A percentile compares a stretch with the other conserved stretches of the same genome.
These are phyloP conservation scores for Myotis myotis DNA, from an alignment of 2,797 vertebrate species.

Conservation along the genomic window DNA sequence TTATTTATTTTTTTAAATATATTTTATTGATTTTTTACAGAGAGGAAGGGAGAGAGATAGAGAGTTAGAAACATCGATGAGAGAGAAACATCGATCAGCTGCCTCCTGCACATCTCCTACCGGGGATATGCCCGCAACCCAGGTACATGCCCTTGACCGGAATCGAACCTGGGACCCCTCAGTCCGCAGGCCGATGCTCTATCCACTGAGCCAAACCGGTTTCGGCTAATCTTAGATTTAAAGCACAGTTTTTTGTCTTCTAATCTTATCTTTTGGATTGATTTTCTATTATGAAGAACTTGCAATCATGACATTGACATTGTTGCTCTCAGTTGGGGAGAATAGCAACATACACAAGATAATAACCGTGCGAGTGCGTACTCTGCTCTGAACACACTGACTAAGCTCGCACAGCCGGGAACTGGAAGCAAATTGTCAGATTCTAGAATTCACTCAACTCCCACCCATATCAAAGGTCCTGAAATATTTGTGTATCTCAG, in stretches of 20 bases:
- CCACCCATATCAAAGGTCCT: not conserved
- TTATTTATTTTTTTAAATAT: too few species aligned
- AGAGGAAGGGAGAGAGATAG: too few species aligned
- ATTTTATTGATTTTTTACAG: too few species aligned
- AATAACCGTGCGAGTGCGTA: too few species aligned
- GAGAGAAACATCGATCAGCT: too few species aligned
- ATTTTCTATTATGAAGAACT: not conserved
- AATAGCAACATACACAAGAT: not conserved
- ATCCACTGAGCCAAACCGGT: too few species aligned
- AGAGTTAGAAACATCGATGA: too few species aligned
- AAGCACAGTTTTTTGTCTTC: not conserved
- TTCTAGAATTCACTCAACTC: not conserved
- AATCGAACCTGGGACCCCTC: too few species aligned
- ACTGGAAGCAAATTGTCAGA: not conserved
- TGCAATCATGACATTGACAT: not conserved
- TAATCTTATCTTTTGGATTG: not conserved
- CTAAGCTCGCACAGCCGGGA: not conserved
- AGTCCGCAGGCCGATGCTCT: too few species aligned
- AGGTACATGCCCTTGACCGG: too few species aligned
- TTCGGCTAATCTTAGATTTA: not conserved
- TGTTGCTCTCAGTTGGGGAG: not conserved
- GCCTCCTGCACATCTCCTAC: too few species aligned
- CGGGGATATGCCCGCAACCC: too few species aligned
- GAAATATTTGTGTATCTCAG: constrained; percentile 24
- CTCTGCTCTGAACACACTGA: not conserved